Percentiles rank a stretch among this genome's conserved stretches.
These are phyloP conservation scores for Periophthalmus modestus DNA, from an alignment of 2,113 vertebrate genomes.

Conservation along the genomic window DNA sequence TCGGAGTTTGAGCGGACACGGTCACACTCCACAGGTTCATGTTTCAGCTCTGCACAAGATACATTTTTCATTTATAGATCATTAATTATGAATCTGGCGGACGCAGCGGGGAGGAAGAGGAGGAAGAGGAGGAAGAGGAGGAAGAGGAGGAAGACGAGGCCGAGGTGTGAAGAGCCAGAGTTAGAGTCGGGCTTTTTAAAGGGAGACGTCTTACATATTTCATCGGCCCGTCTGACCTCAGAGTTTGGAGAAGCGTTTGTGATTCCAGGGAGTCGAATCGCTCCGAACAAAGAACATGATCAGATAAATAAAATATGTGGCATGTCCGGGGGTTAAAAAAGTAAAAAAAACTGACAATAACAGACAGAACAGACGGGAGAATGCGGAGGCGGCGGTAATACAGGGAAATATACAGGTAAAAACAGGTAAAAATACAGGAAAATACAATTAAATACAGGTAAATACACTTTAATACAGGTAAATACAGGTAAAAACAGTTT, in stretches of 20 bases:
- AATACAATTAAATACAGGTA: too few species aligned
- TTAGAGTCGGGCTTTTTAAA: constrained; percentile 40
- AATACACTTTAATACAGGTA: too few species aligned
- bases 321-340: constrained; percentile 10
- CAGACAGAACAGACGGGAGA: neutral
- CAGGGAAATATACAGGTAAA: too few species aligned
- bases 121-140: constrained; percentile 11
- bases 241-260: constrained; percentile 48
- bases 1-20: constrained; percentile 60
- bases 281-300: constrained; percentile 39
- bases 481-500: too few species aligned
- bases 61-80: constrained; percentile 74
- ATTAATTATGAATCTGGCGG: constrained; percentile 75
- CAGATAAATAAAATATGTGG: constrained; percentile 22
- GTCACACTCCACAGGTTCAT: constrained; percentile 64
- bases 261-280: constrained; percentile 31
- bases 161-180: constrained; percentile 68
- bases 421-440: too few species aligned
- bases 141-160: constrained; percentile 15
- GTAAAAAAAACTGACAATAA: constrained; percentile 14
- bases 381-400: too few species aligned
- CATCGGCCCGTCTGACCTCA: constrained; percentile 56
- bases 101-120: constrained; percentile 49
- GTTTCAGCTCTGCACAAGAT: constrained; percentile 67
- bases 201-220: constrained; percentile 66